Evolutionary conservation across 2,888 invertebrate genomes (phyloP), one percentile per base, ranked within the genome.

Genomic region (Acholoe squamosa): DNA sequence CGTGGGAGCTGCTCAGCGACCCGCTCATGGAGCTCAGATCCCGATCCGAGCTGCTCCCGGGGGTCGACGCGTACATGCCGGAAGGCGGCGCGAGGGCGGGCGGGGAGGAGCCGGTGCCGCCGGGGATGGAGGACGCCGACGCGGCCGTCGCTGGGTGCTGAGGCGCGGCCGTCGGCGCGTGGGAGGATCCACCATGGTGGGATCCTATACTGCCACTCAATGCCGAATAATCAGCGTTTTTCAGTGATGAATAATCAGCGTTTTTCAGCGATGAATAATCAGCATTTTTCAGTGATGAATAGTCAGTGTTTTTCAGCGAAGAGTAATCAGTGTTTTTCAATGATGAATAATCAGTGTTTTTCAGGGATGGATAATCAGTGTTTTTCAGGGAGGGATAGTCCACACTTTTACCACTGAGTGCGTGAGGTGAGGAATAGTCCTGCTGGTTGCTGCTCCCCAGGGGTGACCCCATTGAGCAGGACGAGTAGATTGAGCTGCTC

Each of bases 381-480:
- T 31, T 67, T 31, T 84, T 31, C 12, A 22, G 25, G 51, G n/a
- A 33, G 3, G 43, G 10, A 43, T 43, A 43, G 43, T 43, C 43
- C 3, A 10, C 10, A 10, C 10, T 43, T 43, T 43, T 43, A 3
- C 12, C 5, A 5, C 34, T 22, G n/a, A 67, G 43, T 33, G 61
- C 61, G 33, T 71, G 33, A 0, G 31, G 0, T 5, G 1, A 3
- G 5, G 3, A 7, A 10, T 43, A 43, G 43, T 43, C 43, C 31
- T 56, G 88, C 84, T 84, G 84, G 43, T 10, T 43, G 56, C 54
- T 56, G 28, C 54, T 31, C 7, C 31, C 31, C 0, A 61, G 56
- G 5, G 76, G 89, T 12, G 77, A 77, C 43, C 89, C 61, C 54
- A 52, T 77, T n/a, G 43, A 86, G 90, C 33, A 56, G 88, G 54